Base-by-base conservation (phyloP, 2,888 invertebrate species). In the Marronus borbonicus region DNA sequence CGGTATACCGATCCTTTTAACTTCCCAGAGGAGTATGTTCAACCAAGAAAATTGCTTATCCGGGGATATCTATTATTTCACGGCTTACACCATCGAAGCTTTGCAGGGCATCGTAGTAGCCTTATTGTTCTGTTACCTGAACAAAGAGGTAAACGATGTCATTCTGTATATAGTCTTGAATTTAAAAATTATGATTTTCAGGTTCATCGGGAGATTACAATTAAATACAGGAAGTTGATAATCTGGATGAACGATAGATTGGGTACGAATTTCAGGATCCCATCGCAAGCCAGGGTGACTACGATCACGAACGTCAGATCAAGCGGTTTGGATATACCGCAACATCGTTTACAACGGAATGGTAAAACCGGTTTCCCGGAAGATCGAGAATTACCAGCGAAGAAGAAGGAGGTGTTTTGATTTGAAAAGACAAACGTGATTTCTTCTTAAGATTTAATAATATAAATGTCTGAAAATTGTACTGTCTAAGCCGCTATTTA, bases 1-100 rank as follows among this genome's bases (percentile, higher is more conserved):
- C 81, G 94, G 94, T 0, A 89, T 93, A 0, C 94, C 94, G 83
- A 93, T 93, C 83, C 88, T 94, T 17, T 87, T 94, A 76, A 92
- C 92, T 0, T 90, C 91, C 0, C 89, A 92, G 52, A 87, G 91
- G 76, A 91, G 91, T 1, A 87, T 87, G 20, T 91, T 92, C 0
- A 88, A 87, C 0, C 84, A 83, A 69, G 82, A 89, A 88, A 82
- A 92, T 90, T 86, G 88, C 83, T 0, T 86, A 83, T 80, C 86
- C 2, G 92, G 92, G 82, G 91, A 93, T 83, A 84, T 89, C 14
- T 93, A 92, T 83, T 92, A 91, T 82, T 91, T 90, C 83, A 82
- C 90, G n/a, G 90, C 92, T 0, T 93, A 93, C 81, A 85, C 90
- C 0, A 86, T 93, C 50, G 92, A 93, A 82, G 92, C 91, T 0